Percentiles rank a stretch among this genome's conserved stretches.
These are phyloP conservation scores for Cydia splendana DNA, from an alignment of 1,140 invertebrate genomes.

Conservation along the genomic window DNA sequence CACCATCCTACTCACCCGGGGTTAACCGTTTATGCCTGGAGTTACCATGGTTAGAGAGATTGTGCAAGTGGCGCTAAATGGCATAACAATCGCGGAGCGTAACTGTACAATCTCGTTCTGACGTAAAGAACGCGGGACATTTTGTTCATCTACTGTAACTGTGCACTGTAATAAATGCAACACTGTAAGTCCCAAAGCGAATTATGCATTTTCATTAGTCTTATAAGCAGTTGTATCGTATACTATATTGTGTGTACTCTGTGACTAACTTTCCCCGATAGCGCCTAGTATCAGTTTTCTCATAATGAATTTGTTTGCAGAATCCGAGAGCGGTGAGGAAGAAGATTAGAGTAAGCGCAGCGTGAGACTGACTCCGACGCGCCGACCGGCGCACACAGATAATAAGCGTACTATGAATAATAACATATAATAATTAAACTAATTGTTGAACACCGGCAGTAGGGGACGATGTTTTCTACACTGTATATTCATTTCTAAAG, in stretches of 20 bases:
- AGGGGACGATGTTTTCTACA: constrained; percentile 66
- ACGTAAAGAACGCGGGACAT: too few species aligned
- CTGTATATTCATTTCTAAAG: constrained; percentile 76
- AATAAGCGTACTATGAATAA: constrained; percentile 41
- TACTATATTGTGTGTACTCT: background rate
- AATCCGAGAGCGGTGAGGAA: constrained; percentile 73
- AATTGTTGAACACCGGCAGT: constrained; percentile 37
- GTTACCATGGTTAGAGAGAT: too few species aligned
- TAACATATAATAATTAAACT: constrained; percentile 43
- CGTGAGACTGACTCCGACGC: constrained; percentile 71
- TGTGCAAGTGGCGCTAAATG: too few species aligned
- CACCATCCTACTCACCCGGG: too few species aligned
- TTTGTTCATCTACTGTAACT: too few species aligned
- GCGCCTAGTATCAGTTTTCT: background rate
- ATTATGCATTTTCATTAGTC: too few species aligned
- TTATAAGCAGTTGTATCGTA: too few species aligned
- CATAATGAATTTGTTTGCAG: constrained; percentile 42
- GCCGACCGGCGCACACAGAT: constrained; percentile 46
- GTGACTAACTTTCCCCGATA: background rate
- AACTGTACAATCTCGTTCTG: too few species aligned
- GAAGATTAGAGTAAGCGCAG: constrained; percentile 76
- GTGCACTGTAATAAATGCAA: too few species aligned
- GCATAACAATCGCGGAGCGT: too few species aligned
- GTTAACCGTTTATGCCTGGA: too few species aligned
- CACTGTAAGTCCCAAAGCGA: too few species aligned